Percentiles rank a stretch among this genome's conserved stretches.
Conservation (phyloP, 2,113 vertebrate species). For the Mormyrus iriodes region DNA sequence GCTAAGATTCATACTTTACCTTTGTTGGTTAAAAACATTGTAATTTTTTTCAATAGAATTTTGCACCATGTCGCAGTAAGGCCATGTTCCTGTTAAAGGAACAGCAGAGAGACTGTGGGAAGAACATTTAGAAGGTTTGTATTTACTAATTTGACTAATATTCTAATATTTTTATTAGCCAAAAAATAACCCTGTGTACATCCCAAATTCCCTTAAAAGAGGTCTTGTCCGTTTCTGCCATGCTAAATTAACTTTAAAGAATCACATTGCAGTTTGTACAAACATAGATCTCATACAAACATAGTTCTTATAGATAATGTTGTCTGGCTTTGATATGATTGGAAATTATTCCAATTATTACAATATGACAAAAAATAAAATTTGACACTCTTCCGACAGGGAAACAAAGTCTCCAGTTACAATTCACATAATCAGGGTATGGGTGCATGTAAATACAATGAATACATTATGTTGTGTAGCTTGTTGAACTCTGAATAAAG, state of each 20-base stretch:
- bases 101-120: not conserved
- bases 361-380: not conserved
- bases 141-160: not conserved
- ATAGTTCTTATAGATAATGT: not conserved
- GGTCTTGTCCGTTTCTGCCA: not conserved
- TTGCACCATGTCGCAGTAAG: not conserved
- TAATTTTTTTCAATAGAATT: not conserved
- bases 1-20: not conserved
- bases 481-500: not conserved
- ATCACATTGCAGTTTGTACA: not conserved
- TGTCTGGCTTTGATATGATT: not conserved
- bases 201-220: not conserved
- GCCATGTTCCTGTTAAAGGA: not conserved
- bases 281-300: not conserved
- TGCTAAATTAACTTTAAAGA: not conserved
- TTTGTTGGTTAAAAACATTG: not conserved
- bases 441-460: not conserved
- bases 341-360: not conserved
- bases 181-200: not conserved
- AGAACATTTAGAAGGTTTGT: not conserved
- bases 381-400: not conserved
- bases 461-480: not conserved
- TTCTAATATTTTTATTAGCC: slow-evolving; percentile 1
- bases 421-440: not conserved
- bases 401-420: not conserved